Percentiles rank a stretch among this genome's conserved stretches.
Evolutionary conservation across 2,113 vertebrate species (phyloP).

Genomic region (Phrynosoma platyrhinos): DNA sequence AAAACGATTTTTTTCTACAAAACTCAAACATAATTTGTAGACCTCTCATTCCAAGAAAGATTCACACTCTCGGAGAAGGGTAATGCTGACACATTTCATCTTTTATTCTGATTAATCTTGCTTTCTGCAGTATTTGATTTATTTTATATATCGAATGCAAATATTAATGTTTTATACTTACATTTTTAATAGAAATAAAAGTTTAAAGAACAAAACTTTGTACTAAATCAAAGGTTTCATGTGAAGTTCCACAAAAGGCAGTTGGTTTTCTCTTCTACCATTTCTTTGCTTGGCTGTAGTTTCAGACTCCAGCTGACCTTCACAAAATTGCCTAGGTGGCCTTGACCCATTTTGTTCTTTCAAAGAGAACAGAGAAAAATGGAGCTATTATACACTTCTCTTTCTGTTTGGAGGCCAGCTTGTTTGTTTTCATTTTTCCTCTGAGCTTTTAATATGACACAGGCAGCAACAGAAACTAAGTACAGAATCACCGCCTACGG

Average conservation of each 20-base stretch:
- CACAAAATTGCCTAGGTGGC: constrained; percentile 10
- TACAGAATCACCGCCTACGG: not conserved
- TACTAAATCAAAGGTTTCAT: not conserved
- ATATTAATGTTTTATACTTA: not conserved
- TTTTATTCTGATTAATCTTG: not conserved
- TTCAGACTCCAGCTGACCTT: not conserved
- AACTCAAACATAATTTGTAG: not conserved
- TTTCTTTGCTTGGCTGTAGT: not conserved
- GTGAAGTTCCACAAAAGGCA: not conserved
- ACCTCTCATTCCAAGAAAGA: not conserved
- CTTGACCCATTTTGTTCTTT: constrained; percentile 1
- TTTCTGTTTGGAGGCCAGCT: not conserved
- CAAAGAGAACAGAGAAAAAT: constrained; percentile 27
- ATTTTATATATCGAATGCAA: not conserved
- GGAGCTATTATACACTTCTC: not conserved
- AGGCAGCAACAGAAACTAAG: not conserved
- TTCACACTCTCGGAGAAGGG: not conserved
- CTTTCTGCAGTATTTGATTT: not conserved
- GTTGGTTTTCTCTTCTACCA: not conserved
- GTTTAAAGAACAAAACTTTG: not conserved
- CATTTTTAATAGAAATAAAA: not conserved
- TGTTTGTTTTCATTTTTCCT: not conserved
- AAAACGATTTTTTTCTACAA: not conserved
- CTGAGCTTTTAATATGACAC: not conserved
- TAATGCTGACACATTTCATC: not conserved